Evolutionary conservation across 92 coral and sea anemone genomes (phyloP).

Genomic region (Porites lobata): DNA sequence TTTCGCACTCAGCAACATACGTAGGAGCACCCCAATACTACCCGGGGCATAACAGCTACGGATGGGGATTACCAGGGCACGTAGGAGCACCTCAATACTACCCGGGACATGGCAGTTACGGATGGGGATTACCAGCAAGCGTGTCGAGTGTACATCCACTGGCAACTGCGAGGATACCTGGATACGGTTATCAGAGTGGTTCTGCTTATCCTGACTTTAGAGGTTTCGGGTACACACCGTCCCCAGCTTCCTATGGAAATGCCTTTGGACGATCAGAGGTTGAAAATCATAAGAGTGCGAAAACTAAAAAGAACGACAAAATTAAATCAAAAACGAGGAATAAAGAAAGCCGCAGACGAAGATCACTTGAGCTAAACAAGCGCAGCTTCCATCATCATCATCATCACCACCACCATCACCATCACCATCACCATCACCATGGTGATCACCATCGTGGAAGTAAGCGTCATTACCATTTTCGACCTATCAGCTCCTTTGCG

Average conservation of each 20-base stretch:
- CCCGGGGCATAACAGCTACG: slow-evolving; percentile 78
- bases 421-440: slow-evolving; percentile 51
- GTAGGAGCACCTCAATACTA: slow-evolving; percentile 89
- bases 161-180: slow-evolving; percentile 7
- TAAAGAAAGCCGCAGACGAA: slow-evolving; percentile 20
- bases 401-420: slow-evolving; percentile 45
- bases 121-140: slow-evolving; percentile 71
- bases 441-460: slow-evolving; percentile 55
- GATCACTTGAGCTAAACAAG: slow-evolving; percentile 33
- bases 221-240: slow-evolving; percentile 22
- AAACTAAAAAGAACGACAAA: slow-evolving; percentile 14
- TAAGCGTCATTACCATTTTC: slow-evolving; percentile 15
- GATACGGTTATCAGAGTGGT: slow-evolving; percentile 7
- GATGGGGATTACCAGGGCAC: slow-evolving; percentile 75
- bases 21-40: slow-evolving; percentile 93
- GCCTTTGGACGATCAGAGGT: slow-evolving; percentile 84
- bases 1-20: slow-evolving; percentile 83
- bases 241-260: slow-evolving; percentile 29
- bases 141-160: slow-evolving; percentile 18
- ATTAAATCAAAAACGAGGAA: slow-evolving; percentile 29
- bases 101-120: slow-evolving; percentile 78
- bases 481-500: slow-evolving; percentile 37
- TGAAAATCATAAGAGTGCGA: slow-evolving; percentile 32
- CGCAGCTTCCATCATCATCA: slow-evolving; percentile 56
- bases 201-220: slow-evolving; percentile 7